Percentiles rank a stretch among this genome's conserved stretches.
Conservation (phyloP, 2,797 vertebrate genomes). For the Sarcophilus harrisii region DNA sequence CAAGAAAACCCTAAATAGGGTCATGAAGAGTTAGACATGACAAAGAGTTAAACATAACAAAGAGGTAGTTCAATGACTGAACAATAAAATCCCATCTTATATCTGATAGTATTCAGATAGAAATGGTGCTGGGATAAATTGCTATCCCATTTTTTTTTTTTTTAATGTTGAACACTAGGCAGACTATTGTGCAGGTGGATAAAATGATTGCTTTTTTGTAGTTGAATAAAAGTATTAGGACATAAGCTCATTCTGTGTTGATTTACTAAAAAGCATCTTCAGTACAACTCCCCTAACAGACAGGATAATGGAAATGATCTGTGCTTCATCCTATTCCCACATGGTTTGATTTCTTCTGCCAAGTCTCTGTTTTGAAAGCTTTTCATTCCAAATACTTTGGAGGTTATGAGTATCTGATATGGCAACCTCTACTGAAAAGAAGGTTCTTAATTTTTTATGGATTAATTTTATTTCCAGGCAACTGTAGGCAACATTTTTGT, state of each 20-base stretch:
- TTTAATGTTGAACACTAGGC: background rate
- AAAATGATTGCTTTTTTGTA: background rate
- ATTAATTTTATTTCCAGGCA: background rate
- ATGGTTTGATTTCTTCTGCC: background rate
- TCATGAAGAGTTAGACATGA: background rate
- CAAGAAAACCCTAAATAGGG: background rate
- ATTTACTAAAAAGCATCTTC: background rate
- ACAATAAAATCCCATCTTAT: background rate
- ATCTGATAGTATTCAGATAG: background rate
- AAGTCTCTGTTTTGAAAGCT: background rate
- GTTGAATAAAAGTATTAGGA: background rate
- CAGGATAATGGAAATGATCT: background rate
- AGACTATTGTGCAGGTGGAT: background rate
- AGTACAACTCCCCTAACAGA: background rate
- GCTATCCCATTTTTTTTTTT: background rate
- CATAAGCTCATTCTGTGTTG: background rate
- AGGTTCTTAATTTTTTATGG: background rate
- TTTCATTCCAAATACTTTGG: background rate
- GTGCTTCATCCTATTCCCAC: background rate
- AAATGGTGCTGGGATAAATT: background rate
- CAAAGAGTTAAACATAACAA: too few relatives aligned
- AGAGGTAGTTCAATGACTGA: background rate
- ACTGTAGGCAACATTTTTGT: background rate
- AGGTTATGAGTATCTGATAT: background rate
- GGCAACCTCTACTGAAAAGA: background rate